phyloP scores from a whole-genome alignment of 2,888 invertebrate genomes.

The Deilephila porcellus region DNA sequence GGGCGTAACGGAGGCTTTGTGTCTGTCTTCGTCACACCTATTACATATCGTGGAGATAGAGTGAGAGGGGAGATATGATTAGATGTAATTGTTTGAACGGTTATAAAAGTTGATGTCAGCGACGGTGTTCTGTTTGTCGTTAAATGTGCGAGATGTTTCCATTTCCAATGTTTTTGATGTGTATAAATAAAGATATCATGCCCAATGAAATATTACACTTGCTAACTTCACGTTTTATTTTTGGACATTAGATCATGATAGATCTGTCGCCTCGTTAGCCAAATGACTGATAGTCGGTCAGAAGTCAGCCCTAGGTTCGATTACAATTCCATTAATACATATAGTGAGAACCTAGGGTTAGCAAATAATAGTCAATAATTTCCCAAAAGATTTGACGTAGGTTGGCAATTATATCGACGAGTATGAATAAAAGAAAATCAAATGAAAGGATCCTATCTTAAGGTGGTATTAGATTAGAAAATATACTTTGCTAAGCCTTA shows the following conservation, averaged over 20 bases:
- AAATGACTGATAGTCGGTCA: too few species aligned
- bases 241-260: not conserved
- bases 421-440: too few species aligned
- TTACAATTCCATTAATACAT: too few species aligned
- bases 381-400: too few species aligned
- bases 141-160: conserved; percentile 75
- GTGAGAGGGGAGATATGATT: conserved; percentile 69
- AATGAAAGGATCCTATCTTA: too few species aligned
- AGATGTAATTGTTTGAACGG: conserved; percentile 84
- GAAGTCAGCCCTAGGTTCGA: too few species aligned
- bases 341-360: too few species aligned
- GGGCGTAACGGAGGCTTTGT: conserved; percentile 72
- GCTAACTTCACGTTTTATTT: not conserved
- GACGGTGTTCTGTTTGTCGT: conserved; percentile 82
- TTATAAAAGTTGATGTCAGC: conserved; percentile 83
- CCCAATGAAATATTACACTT: not conserved
- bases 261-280: not conserved
- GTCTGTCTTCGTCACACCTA: conserved; percentile 64
- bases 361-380: too few species aligned
- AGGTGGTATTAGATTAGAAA: too few species aligned
- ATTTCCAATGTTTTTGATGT: conserved; percentile 50
- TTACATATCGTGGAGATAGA: conserved; percentile 47
- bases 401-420: too few species aligned
- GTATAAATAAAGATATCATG: conserved; percentile 3
- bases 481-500: too few species aligned